Conservation (phyloP, 1,140 invertebrate species). For the Leptinotarsa lineolata region DNA sequence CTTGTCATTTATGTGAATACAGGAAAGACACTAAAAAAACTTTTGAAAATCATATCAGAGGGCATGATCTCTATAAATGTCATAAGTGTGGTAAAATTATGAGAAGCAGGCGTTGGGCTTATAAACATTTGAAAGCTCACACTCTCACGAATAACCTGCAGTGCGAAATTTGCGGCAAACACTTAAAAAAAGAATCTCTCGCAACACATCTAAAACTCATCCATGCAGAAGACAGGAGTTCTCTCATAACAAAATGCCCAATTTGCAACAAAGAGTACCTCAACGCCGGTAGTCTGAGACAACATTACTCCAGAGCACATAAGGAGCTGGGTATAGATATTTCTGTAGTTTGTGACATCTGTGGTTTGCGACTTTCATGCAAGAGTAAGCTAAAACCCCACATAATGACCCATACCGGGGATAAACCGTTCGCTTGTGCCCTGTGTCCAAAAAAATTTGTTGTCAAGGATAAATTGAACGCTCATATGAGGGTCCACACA, state of each 20-base stretch:
- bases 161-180: constrained; percentile 51
- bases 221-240: not conserved
- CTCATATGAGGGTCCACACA: constrained; percentile 58
- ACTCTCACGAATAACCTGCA: constrained; percentile 15
- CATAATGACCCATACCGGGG: constrained; percentile 71
- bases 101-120: constrained; percentile 62
- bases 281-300: not conserved
- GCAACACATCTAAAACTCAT: not conserved
- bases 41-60: constrained; percentile 74
- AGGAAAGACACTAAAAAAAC: constrained; percentile 63
- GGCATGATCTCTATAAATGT: constrained; percentile 78
- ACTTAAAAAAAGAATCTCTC: constrained; percentile 1
- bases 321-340: constrained; percentile 43
- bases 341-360: constrained; percentile 68
- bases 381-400: constrained; percentile 74
- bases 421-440: constrained; percentile 75
- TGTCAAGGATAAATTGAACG: constrained; percentile 54
- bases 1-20: constrained; percentile 60
- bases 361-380: constrained; percentile 76
- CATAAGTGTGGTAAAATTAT: constrained; percentile 77
- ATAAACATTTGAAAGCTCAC: constrained; percentile 27
- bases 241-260: not conserved
- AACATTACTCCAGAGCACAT: constrained; percentile 33
- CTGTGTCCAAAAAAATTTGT: constrained; percentile 60
- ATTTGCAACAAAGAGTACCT: not conserved